Evolutionary conservation across 2,113 vertebrate species (phyloP), one percentile per base, ranked within the genome.

Genomic region (Rhineura floridana): DNA sequence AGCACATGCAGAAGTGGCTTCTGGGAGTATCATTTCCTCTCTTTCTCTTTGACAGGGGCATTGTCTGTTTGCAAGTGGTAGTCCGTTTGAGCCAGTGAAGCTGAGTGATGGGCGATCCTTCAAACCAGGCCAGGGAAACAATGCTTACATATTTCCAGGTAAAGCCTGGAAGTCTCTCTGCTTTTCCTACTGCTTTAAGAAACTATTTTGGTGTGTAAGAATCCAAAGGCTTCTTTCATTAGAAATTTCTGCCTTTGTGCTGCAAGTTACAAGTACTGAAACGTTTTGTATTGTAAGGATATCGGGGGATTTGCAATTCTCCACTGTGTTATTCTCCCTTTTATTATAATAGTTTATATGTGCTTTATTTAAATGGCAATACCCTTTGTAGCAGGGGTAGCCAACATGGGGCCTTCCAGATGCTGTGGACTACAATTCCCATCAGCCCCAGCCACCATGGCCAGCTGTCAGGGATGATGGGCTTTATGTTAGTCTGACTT

Each of bases 91-190:
- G 63, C 96, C 97, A 1, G 99, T 99, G 85, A 98, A 96, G 70
- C 95, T 99, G 81, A 95, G 93, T 28, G 97, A 99, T 4, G 98
- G 98, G 0, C 96, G 96, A 2, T 94, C 97, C 77, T 96, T 98
- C 91, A 98, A 95, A 12, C 98, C 99, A 1, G 99, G 98, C 80
- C 99, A 99, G 92, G 98, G 99, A 13, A 99, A 99, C 96, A 99
- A 99, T 0, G 98, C 98, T 0, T 99, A 99, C 84, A 99, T 99
- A 87, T 99, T 99, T 30, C 99, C 99, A 97, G 99, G 99, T 99
- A 89, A 93, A 1, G 15, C 46, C 48, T 3, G 5, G 33, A 8
- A 83, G 0, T 55, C 7, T 2, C 21, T 1, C 0, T 48, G 0
- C 81, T 6, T 2, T 0, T 77, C 25, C 11, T 28, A 30, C 17